A percentile compares a stretch with the other conserved stretches of the same genome.
phyloP scores from a whole-genome alignment of 2,113 vertebrate genomes.

The Sceloporus tristichus region DNA sequence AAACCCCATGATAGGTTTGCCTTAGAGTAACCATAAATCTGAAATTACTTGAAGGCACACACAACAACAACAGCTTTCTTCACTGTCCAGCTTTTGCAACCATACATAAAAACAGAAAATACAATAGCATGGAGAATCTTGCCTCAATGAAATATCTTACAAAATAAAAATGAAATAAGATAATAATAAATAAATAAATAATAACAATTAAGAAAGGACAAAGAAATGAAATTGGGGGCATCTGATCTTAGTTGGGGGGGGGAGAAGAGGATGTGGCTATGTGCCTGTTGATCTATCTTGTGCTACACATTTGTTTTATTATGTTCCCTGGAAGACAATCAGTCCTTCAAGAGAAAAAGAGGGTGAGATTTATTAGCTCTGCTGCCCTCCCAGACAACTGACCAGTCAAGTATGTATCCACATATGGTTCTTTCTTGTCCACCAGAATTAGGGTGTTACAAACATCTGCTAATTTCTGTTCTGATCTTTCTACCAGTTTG shows the following conservation, averaged over 20 bases:
- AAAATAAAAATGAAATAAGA: too few relatives aligned
- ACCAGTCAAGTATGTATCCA: conserved; percentile 27
- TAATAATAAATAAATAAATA: not conserved
- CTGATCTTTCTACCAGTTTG: not conserved
- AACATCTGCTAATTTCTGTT: not conserved
- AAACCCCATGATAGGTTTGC: too few relatives aligned
- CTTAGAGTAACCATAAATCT: too few relatives aligned
- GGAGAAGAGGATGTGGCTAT: too few relatives aligned
- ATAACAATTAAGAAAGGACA: not conserved
- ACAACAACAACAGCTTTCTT: too few relatives aligned
- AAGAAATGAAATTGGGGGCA: not conserved
- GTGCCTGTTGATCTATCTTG: not conserved
- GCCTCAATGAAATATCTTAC: too few relatives aligned
- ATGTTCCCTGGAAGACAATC: too few relatives aligned
- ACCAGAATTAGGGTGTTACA: conserved; percentile 24
- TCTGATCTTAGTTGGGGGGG: not conserved
- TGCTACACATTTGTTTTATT: too few relatives aligned
- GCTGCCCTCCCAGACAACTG: not conserved
- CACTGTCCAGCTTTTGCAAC: too few relatives aligned
- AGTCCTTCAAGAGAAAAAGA: not conserved
- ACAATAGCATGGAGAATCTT: too few relatives aligned
- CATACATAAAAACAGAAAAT: too few relatives aligned
- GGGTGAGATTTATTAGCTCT: not conserved
- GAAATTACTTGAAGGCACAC: too few relatives aligned
- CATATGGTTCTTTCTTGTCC: conserved; percentile 39